phyloP scores from a whole-genome alignment of 2,888 invertebrate species.

The Torymus aiolomorphi region DNA sequence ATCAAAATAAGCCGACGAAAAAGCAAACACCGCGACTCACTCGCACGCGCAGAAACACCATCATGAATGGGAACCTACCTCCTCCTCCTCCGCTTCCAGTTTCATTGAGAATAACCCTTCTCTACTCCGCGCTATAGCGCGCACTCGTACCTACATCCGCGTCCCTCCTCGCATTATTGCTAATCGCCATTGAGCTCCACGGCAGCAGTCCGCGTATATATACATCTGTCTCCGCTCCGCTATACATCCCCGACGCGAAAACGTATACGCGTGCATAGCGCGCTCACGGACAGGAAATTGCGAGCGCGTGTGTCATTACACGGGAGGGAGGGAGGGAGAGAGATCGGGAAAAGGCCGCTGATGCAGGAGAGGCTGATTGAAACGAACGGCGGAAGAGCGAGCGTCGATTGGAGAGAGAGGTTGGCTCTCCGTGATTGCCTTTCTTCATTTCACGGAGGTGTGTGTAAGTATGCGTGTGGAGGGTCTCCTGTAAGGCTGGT shows the following conservation, averaged over 20 bases:
- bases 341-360: conserved; percentile 5
- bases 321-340: conserved; percentile 3
- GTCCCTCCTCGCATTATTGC: conserved; percentile 18
- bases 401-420: conserved; percentile 2
- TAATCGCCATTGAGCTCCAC: conserved; percentile 25
- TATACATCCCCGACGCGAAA: not conserved
- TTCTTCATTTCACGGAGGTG: not conserved
- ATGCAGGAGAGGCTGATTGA: conserved; percentile 21
- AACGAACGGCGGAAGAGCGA: not conserved
- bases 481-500: no score
- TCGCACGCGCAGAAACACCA: no score
- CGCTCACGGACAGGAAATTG: conserved; percentile 6
- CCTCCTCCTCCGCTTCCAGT: not conserved
- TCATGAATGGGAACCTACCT: no score
- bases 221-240: not conserved
- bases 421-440: conserved; percentile 11
- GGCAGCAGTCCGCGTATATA: no score
- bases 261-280: not conserved
- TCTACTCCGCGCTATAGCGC: no score
- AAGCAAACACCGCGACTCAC: no score
- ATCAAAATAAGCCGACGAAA: no score
- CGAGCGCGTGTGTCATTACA: conserved; percentile 11
- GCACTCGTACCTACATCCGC: no score
- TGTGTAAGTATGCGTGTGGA: no score
- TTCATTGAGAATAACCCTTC: conserved; percentile 3